phyloP scores from a whole-genome alignment of 2,113 vertebrate genomes.

The Tachysurus vachellii region DNA sequence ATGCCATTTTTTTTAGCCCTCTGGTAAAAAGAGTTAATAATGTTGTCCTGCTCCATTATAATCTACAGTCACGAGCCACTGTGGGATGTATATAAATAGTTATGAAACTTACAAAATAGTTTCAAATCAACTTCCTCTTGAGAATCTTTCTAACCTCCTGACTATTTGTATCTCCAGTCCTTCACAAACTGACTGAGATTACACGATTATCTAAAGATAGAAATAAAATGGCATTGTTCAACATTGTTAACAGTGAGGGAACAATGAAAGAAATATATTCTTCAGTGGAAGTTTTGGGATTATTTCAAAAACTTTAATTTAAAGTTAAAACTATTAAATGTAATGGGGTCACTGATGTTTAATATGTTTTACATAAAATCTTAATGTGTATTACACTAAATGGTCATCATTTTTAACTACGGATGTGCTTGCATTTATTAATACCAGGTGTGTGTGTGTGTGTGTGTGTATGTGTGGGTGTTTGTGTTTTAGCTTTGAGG shows the following conservation, averaged over 20 bases:
- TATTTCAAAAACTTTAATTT: neutral
- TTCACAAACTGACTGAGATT: neutral
- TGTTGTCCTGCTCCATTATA: neutral
- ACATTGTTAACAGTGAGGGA: neutral
- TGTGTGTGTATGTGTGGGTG: neutral
- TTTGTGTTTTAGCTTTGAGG: neutral
- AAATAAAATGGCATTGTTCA: neutral
- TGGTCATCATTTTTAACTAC: neutral
- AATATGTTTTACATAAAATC: neutral
- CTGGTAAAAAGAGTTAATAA: neutral
- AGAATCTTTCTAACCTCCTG: neutral
- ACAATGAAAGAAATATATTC: neutral
- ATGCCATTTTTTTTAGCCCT: too few species aligned
- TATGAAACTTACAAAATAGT: conserved; percentile 13
- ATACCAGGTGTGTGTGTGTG: neutral
- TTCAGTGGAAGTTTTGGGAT: neutral
- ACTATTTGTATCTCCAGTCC: neutral
- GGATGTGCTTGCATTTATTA: neutral
- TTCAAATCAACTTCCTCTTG: conserved; percentile 6
- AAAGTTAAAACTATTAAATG: neutral
- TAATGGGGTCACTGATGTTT: neutral
- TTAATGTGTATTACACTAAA: too few species aligned
- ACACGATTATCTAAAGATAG: neutral
- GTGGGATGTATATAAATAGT: conserved; percentile 1
- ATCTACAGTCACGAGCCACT: neutral